Conservation (phyloP, 1,140 invertebrate genomes). For the Tetramorium alpestre region DNA sequence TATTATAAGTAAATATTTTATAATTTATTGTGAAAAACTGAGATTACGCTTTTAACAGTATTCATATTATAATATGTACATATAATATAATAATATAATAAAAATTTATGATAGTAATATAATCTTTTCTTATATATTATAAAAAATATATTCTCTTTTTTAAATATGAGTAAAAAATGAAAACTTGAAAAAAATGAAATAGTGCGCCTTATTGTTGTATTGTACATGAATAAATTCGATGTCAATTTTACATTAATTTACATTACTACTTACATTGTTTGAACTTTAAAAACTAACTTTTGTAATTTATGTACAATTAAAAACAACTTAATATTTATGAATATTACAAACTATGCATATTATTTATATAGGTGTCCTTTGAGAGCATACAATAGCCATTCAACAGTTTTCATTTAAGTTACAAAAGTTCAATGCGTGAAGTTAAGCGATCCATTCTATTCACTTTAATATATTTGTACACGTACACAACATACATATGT, state of each 20-base stretch:
- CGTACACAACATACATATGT: background rate
- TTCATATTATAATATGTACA: too few species aligned
- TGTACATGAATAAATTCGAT: background rate
- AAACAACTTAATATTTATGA: constrained; percentile 16
- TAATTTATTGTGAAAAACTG: too few species aligned
- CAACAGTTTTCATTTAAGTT: constrained; percentile 1
- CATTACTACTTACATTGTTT: background rate
- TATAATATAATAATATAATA: too few species aligned
- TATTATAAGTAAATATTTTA: too few species aligned
- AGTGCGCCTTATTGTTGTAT: background rate
- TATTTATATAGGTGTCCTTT: background rate
- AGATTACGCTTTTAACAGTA: too few species aligned
- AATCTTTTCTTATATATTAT: background rate
- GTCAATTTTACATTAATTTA: background rate
- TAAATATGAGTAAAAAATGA: background rate
- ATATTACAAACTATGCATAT: background rate
- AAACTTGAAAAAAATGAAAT: background rate
- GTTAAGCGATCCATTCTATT: background rate
- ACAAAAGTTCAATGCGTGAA: background rate
- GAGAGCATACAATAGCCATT: background rate
- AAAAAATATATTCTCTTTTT: background rate
- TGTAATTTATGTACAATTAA: background rate
- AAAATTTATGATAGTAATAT: too few species aligned
- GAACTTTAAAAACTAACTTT: background rate
- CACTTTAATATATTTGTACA: background rate